Percentiles rank a stretch among this genome's conserved stretches.
phyloP scores from a whole-genome alignment of 2,113 vertebrate genomes.

The Steatornis caripensis region DNA sequence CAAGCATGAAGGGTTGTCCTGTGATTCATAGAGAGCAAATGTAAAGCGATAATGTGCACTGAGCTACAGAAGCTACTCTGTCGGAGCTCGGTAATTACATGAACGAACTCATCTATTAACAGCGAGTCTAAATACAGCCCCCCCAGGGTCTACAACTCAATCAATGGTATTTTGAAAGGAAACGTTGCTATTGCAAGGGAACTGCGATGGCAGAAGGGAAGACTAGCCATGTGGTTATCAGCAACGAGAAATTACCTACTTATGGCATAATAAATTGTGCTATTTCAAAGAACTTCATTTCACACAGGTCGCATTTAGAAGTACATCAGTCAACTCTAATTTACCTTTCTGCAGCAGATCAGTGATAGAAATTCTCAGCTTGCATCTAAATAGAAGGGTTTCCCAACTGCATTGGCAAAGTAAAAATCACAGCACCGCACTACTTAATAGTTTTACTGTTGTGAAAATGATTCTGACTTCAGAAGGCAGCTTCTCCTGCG shows the following conservation, averaged over 20 bases:
- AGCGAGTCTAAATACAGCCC: constrained; percentile 32
- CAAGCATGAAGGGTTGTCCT: neutral
- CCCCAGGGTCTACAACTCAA: neutral
- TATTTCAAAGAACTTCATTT: neutral
- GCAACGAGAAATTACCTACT: neutral
- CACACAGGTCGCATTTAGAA: neutral
- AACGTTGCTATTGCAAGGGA: neutral
- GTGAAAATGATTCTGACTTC: neutral
- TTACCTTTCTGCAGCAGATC: neutral
- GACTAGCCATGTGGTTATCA: neutral
- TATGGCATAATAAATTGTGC: neutral
- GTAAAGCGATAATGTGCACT: neutral
- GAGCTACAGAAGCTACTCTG: neutral
- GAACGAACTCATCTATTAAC: constrained; percentile 17
- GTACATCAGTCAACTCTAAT: neutral
- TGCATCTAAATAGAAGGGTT: neutral
- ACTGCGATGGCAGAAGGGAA: neutral
- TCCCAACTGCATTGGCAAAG: neutral
- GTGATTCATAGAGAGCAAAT: neutral
- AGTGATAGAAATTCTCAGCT: neutral
- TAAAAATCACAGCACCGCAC: neutral
- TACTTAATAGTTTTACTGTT: neutral
- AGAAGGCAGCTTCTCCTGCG: neutral
- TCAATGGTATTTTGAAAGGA: neutral
- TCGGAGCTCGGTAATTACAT: neutral